Evolutionary conservation across 2,888 invertebrate species (phyloP), one percentile per base, ranked within the genome.

Genomic region (Platycheirus albimanus): DNA sequence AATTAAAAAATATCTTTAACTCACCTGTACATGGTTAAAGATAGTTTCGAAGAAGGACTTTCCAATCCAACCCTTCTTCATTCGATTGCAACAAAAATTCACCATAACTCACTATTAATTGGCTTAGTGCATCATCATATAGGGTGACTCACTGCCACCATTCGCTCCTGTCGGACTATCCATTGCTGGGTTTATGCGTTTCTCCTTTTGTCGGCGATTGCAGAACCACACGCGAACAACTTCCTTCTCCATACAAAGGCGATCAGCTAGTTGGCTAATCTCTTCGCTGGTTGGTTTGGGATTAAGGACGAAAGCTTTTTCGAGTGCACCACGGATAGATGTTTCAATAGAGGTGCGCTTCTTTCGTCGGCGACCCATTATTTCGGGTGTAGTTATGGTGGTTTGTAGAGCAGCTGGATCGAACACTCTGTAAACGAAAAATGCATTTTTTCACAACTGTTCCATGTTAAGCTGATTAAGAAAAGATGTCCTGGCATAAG

Each of bases 201-300:
- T 98, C 92, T 98, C 98, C 91, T 98, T 98, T 92, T 99, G 98
- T 81, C 98, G 93, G 87, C 98, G 94, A 92, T 98, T 98, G 92
- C 98, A 98, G 92, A 98, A 98, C 98, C 98, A 98, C 61, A 97
- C 96, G 85, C 95, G 92, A 43, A 97, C 96, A 77, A 99, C 98
- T 92, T 99, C 98, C 91, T 98, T 98, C 92, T 99, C 98, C 98
- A 99, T 98, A 89, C 95, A 95, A 72, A 99, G 93, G 85, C 95
- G 95, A 91, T 98, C 98, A 47, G 99, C 98, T 85, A 99, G 93
- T 89, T 96, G 94, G 43, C 96, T 93, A 89, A 99, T 99, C 92
- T 99, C 98, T 91, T 99, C 98, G 79, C 97, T 97, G 38, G 98
- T 98, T 49, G 98, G 98, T 91, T 99, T 99, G 71, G 98, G 98